phyloP scores from a whole-genome alignment of 2,113 vertebrate species.

The rat (Rattus norvegicus) region GRCr8 NC_086023.1:114386001-114386500 shows the following conservation, averaged over 20 bases:
- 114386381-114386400: conserved; percentile 45
- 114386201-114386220: background rate
- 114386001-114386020: background rate
- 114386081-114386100: background rate
- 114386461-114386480: conserved; percentile 55
- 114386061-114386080: background rate
- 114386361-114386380: conserved; percentile 5
- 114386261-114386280: background rate
- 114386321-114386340: background rate
- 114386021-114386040: background rate
- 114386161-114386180: background rate
- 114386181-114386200: background rate
- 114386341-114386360: conserved; percentile 40
- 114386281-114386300: background rate
- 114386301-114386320: background rate
- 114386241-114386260: background rate
- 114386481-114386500: conserved; percentile 63
- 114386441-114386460: conserved; percentile 49
- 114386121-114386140: background rate
- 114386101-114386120: conserved; percentile 32
- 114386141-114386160: background rate
- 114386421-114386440: conserved; percentile 25
- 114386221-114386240: background rate
- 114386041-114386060: background rate
- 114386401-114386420: conserved; percentile 69